These are phyloP conservation scores for Dolichotis patagonum DNA, from an alignment of 2,113 vertebrate genomes.

Conservation along the genomic window DNA sequence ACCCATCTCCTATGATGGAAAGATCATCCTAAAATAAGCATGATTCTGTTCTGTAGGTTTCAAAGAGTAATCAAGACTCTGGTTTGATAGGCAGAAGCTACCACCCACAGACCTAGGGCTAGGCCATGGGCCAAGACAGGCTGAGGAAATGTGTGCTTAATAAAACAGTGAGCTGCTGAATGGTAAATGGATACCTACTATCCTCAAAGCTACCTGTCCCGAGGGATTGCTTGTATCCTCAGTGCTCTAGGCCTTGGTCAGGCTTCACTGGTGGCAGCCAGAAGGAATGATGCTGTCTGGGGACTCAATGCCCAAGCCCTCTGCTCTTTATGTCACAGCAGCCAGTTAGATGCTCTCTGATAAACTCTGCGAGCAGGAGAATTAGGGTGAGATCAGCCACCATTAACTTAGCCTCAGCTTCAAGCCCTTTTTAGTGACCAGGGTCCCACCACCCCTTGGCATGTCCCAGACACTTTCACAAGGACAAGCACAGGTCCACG, in stretches of 20 bases:
- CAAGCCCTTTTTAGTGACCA: neutral
- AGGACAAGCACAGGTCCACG: neutral
- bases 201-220: neutral
- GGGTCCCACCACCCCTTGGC: neutral
- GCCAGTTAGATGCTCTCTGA: neutral
- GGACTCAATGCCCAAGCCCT: neutral
- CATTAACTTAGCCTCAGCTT: neutral
- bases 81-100: neutral
- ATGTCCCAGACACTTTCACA: neutral
- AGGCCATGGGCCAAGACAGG: neutral
- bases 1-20: neutral
- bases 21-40: neutral
- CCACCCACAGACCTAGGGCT: neutral
- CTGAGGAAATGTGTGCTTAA: neutral
- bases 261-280: neutral
- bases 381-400: neutral
- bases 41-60: neutral
- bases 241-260: neutral
- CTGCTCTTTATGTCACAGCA: neutral
- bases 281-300: neutral
- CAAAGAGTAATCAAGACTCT: constrained; percentile 37
- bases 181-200: neutral
- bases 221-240: neutral
- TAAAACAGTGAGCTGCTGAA: neutral
- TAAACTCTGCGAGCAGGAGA: neutral